Evolutionary conservation across 2,888 invertebrate genomes (phyloP).

Genomic region (Trisateles emortualis): DNA sequence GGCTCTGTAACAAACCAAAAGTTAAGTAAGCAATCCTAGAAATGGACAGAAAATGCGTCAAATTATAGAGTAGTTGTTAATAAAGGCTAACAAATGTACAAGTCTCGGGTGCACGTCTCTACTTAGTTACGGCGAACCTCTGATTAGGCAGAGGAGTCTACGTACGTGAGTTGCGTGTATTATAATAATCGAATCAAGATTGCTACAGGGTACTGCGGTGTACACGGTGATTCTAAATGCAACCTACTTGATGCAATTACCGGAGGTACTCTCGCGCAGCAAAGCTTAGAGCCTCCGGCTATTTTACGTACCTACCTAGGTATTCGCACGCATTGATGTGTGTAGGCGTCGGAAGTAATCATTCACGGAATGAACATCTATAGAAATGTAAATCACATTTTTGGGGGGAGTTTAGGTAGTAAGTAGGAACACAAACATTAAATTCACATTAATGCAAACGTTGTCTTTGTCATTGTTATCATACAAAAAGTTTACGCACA

Average conservation of each 20-base stretch:
- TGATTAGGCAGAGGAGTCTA: conserved; percentile 60
- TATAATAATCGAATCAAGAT: conserved; percentile 78
- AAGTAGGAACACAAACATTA: too few relatives aligned
- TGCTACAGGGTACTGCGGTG: conserved; percentile 54
- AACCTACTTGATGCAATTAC: conserved; percentile 71
- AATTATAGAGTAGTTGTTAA: conserved; percentile 53
- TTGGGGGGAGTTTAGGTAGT: too few relatives aligned
- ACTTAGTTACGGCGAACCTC: conserved; percentile 55
- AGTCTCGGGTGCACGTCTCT: conserved; percentile 51
- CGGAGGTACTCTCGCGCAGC: conserved; percentile 43
- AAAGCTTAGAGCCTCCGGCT: conserved; percentile 64
- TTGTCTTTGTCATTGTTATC: too few relatives aligned
- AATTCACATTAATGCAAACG: neutral
- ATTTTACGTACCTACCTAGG: too few relatives aligned
- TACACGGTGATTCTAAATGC: conserved; percentile 62
- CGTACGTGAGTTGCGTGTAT: conserved; percentile 67
- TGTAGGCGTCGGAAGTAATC: neutral
- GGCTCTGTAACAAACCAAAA: conserved; percentile 80
- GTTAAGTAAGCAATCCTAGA: conserved; percentile 33
- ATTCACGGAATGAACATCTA: neutral
- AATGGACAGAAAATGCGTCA: conserved; percentile 38
- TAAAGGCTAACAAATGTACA: conserved; percentile 64
- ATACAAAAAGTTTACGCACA: too few relatives aligned
- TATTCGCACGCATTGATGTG: conserved; percentile 71
- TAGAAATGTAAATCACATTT: too few relatives aligned